A percentile compares a stretch with the other conserved stretches of the same genome.
phyloP scores from a whole-genome alignment of 2,888 invertebrate species.

The Oscheius sp. region DNA sequence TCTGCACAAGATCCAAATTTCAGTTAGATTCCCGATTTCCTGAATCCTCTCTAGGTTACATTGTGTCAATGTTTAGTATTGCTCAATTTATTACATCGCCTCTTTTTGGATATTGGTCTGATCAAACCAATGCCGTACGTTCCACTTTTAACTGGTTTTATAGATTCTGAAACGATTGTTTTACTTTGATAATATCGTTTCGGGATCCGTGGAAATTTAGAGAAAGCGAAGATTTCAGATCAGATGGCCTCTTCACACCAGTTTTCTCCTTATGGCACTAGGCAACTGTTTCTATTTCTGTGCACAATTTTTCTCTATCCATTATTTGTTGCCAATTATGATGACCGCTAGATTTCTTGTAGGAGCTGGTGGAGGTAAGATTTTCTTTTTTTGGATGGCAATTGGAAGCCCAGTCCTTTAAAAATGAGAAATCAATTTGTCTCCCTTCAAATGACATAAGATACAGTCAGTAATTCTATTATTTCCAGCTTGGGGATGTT shows the following conservation, averaged over 20 bases:
- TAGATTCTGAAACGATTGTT: too few species aligned
- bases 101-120: conserved; percentile 46
- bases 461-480: too few species aligned
- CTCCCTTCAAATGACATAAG: too few species aligned
- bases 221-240: neutral
- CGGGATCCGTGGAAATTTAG: neutral
- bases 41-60: conserved; percentile 44
- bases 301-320: conserved; percentile 37
- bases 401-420: too few species aligned
- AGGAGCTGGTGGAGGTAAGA: conserved; percentile 49
- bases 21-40: conserved; percentile 44
- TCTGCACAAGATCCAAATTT: too few species aligned
- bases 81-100: conserved; percentile 43
- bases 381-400: neutral
- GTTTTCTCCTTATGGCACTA: conserved; percentile 49
- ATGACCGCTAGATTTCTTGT: conserved; percentile 48
- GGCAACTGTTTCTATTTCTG: conserved; percentile 50
- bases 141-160: neutral
- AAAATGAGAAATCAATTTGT: too few species aligned
- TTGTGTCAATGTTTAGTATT: conserved; percentile 45
- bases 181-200: too few species aligned
- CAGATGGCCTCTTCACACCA: conserved; percentile 40
- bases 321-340: conserved; percentile 45
- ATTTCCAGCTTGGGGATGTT: too few species aligned
- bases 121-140: conserved; percentile 40